A percentile compares a stretch with the other conserved stretches of the same genome.
phyloP scores from a whole-genome alignment of 2,113 vertebrate genomes.

The Epinephelus fuscoguttatus region DNA sequence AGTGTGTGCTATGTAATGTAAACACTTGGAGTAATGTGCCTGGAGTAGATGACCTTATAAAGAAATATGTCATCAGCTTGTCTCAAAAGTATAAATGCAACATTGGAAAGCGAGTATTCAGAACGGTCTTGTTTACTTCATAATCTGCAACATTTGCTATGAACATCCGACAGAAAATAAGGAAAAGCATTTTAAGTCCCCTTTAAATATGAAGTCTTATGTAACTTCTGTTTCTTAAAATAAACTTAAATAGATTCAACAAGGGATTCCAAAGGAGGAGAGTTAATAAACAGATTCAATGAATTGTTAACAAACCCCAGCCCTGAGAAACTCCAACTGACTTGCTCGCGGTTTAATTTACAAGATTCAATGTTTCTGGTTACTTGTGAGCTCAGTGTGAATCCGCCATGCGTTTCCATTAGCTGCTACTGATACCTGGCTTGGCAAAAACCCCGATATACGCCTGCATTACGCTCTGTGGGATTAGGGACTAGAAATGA shows the following conservation, averaged over 20 bases:
- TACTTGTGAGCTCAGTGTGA: constrained; percentile 10
- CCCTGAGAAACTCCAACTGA: neutral
- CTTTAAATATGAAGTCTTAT: neutral
- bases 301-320: neutral
- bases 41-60: no score
- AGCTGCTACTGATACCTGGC: constrained; percentile 46
- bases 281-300: constrained; percentile 12
- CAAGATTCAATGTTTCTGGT: constrained; percentile 9
- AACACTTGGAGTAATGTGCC: no score
- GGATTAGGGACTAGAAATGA: constrained; percentile 62
- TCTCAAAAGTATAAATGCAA: no score
- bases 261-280: constrained; percentile 1
- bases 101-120: no score
- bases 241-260: neutral
- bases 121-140: no score
- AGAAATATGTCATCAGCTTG: no score
- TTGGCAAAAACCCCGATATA: constrained; percentile 28
- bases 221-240: neutral
- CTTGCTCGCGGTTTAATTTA: constrained; percentile 23
- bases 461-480: constrained; percentile 28
- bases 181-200: no score
- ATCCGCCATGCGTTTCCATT: neutral
- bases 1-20: no score
- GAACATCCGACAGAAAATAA: no score
- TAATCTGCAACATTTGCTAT: no score